These are phyloP conservation scores for Limonius californicus DNA, from an alignment of 1,140 invertebrate genomes.

Conservation along the genomic window DNA sequence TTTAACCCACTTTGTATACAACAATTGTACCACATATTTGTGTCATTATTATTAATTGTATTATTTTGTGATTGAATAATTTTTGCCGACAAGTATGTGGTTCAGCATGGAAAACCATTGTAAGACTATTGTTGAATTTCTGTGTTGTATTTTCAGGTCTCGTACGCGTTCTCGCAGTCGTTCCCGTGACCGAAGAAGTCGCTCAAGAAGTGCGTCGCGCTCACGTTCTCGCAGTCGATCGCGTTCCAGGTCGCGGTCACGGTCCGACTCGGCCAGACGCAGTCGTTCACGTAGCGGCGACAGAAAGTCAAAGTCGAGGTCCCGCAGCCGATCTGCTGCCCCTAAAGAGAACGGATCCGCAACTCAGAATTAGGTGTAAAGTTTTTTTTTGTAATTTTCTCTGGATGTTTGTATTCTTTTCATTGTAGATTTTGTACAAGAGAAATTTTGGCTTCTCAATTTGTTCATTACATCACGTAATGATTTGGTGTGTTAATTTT, in stretches of 20 bases:
- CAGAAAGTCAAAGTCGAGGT: conserved; percentile 34
- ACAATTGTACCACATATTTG: too few species aligned
- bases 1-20: neutral
- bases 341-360: conserved; percentile 37
- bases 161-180: conserved; percentile 51
- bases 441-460: neutral
- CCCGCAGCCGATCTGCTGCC: conserved; percentile 39
- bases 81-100: conserved; percentile 3
- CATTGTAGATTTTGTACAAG: neutral
- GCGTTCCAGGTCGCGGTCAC: conserved; percentile 42
- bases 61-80: too few species aligned
- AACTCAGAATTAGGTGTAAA: neutral
- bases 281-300: conserved; percentile 38
- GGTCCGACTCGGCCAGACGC: conserved; percentile 39
- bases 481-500: neutral
- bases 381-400: neutral
- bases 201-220: conserved; percentile 45
- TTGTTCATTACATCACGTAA: neutral
- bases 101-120: neutral
- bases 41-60: too few species aligned
- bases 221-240: conserved; percentile 45
- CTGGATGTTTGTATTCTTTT: neutral
- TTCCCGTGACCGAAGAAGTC: conserved; percentile 43
- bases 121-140: neutral
- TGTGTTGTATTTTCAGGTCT: conserved; percentile 49